These are phyloP conservation scores for Tragelaphus scriptus DNA, from an alignment of 2,113 vertebrate species.

Conservation along the genomic window DNA sequence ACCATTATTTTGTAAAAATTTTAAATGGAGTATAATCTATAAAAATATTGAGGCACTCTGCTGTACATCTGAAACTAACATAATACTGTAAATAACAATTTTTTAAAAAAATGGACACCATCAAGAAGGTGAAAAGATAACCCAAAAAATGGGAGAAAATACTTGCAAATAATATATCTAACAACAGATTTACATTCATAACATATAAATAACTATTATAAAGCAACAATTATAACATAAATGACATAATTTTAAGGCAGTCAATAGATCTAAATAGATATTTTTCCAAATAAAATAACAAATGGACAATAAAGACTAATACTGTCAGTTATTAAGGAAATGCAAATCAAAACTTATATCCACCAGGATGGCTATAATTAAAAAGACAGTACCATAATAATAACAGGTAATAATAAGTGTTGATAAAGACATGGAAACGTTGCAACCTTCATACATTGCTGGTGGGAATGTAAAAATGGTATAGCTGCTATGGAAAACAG, in stretches of 20 bases:
- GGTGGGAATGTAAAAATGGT: neutral
- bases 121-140: neutral
- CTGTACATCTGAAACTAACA: neutral
- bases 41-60: neutral
- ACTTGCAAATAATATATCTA: neutral
- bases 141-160: neutral
- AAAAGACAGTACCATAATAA: neutral
- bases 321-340: neutral
- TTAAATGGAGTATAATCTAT: neutral
- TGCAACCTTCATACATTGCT: neutral
- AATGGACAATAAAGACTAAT: neutral
- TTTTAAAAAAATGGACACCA: neutral
- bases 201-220: neutral
- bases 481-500: neutral
- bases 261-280: neutral
- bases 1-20: neutral
- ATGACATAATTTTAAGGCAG: neutral
- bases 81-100: neutral
- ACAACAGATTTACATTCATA: neutral
- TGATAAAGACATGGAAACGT: neutral
- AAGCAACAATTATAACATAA: neutral
- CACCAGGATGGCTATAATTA: neutral
- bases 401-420: neutral
- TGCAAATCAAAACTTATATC: neutral
- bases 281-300: neutral